Evolutionary conservation across 1,140 invertebrate genomes (phyloP), one percentile per base, ranked within the genome.

Genomic region (Hycleus cichorii): DNA sequence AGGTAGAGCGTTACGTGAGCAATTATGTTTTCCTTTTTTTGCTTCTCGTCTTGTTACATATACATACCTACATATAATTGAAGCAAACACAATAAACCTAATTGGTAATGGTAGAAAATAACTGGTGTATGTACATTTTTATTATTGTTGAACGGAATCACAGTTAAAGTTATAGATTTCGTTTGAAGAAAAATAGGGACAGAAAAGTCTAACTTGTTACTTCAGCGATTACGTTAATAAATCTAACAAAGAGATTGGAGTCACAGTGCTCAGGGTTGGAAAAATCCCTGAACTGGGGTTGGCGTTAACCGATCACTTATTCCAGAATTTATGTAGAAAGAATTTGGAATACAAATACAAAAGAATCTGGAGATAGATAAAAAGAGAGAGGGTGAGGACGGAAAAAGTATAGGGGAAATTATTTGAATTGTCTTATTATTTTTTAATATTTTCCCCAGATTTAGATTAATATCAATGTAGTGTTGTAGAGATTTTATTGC

Each of bases 301-400:
- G 64, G 69, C 63, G 69, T 65, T 71, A 73, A 73, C 71, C 71
- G 71, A 73, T 73, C 71, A 71, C 70, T 73, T 73, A 73, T 69
- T 65, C 64, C 57, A 60, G 62, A 66, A 73, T 73, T 73, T 73
- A 73, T 73, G 70, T 67, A 59, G 65, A 64, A 64, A 66, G 69
- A 70, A 72, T 69, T 63, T 68, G 27, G 66, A 72, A 70, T 72
- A 70, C 69, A 72, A 72, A 72, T 65, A 72, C 63, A 53, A 60
- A 56, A 56, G 53, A 47, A 32, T 32, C 32, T 5, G 18, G 18
- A 18, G 18, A 18, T 18, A 18, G 1, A 18, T 18, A 18, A 18
- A 18, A 18, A 18, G 18, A 18, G 12, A 12, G 18, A 18, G 18
- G 18, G 18, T 18, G 18, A 18, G 1, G 18, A 12, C 12, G 12